Percentiles rank a stretch among this genome's conserved stretches.
Conservation (phyloP, 1,140 invertebrate species). For the Harlomillsia oculata region DNA sequence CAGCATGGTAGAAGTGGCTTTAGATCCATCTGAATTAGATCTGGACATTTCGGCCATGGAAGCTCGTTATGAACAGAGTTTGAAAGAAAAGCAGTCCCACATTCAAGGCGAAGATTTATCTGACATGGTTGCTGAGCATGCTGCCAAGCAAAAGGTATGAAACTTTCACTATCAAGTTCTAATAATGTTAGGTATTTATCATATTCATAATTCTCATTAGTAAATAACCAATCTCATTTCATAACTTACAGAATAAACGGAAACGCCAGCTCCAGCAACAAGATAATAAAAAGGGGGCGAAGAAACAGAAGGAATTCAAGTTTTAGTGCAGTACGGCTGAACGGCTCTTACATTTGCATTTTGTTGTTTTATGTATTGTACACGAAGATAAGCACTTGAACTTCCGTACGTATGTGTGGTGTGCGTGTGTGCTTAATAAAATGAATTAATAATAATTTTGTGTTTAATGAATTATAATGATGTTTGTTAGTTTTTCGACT, state of each 20-base stretch:
- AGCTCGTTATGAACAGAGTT: slow-evolving; percentile 89
- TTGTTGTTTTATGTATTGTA: too few species aligned
- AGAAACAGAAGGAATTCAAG: slow-evolving; percentile 98
- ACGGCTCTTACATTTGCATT: too few species aligned
- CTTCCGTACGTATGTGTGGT: too few species aligned
- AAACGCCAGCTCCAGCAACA: slow-evolving; percentile 75
- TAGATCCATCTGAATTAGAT: slow-evolving; percentile 96
- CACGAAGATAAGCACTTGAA: too few species aligned
- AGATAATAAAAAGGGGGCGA: slow-evolving; percentile 66
- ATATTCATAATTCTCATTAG: slow-evolving; percentile 6
- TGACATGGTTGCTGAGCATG: slow-evolving; percentile 97
- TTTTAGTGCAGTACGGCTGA: too few species aligned
- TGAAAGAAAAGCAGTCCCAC: slow-evolving; percentile 80
- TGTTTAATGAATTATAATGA: too few species aligned
- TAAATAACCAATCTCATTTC: slow-evolving; percentile 4
- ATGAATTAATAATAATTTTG: too few species aligned
- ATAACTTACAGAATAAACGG: slow-evolving; percentile 68
- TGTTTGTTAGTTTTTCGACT: too few species aligned
- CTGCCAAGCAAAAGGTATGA: slow-evolving; percentile 77
- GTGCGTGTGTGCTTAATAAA: too few species aligned
- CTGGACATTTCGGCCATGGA: slow-evolving; percentile 92
- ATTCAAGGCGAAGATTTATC: slow-evolving; percentile 88
- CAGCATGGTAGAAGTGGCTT: slow-evolving; percentile 78
- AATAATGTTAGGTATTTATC: not conserved
- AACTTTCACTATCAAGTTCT: not conserved